These are phyloP conservation scores for Hecatera dysodea DNA, from an alignment of 2,888 invertebrate genomes.

Conservation along the genomic window DNA sequence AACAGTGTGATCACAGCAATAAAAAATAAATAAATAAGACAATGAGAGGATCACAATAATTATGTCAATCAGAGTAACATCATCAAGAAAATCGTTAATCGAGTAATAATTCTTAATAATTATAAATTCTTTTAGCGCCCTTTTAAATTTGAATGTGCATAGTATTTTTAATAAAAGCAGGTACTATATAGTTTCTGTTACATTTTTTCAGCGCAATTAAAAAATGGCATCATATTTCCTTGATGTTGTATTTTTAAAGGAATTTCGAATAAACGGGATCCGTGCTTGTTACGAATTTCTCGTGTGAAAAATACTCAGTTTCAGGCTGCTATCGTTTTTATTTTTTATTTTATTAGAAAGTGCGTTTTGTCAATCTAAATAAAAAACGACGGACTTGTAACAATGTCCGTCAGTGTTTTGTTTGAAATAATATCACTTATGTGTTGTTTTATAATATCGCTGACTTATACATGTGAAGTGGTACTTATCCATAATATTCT, in stretches of 20 bases:
- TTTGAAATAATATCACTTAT: background rate
- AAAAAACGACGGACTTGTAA: background rate
- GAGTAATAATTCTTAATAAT: too few relatives aligned
- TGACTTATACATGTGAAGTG: background rate
- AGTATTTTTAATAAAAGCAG: too few relatives aligned
- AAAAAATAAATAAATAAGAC: too few relatives aligned
- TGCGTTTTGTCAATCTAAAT: background rate
- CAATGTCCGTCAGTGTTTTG: background rate
- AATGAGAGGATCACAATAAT: too few relatives aligned
- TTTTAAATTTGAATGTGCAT: too few relatives aligned
- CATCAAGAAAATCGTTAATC: too few relatives aligned
- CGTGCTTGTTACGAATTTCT: conserved; percentile 2
- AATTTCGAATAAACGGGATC: conserved; percentile 7
- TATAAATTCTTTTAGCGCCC: too few relatives aligned
- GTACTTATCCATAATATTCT: background rate
- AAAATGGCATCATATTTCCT: conserved; percentile 17
- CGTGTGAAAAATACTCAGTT: background rate
- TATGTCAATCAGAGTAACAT: too few relatives aligned
- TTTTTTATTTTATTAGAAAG: background rate
- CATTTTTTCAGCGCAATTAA: conserved; percentile 7
- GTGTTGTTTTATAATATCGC: background rate
- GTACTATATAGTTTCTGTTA: background rate
- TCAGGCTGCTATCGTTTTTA: background rate
- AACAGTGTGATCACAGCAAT: too few relatives aligned
- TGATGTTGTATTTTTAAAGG: conserved; percentile 11